phyloP scores from a whole-genome alignment of 2,888 invertebrate genomes.

The Trachelus stipa region DNA sequence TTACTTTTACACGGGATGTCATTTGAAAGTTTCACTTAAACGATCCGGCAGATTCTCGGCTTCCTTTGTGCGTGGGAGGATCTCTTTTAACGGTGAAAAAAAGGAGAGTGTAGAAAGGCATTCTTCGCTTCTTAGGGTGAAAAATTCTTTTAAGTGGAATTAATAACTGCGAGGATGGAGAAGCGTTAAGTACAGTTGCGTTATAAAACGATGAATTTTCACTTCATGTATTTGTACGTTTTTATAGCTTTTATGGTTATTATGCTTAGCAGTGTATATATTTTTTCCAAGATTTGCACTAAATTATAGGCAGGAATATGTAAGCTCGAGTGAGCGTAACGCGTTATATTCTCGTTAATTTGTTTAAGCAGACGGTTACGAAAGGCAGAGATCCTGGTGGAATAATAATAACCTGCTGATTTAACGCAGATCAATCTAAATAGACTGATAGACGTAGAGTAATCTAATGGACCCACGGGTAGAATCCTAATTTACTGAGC shows the following conservation, averaged over 20 bases:
- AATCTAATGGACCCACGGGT: background rate
- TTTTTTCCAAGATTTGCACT: background rate
- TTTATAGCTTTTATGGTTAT: background rate
- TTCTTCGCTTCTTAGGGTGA: background rate
- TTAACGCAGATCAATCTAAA: background rate
- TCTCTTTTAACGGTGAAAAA: background rate
- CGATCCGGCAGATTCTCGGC: background rate
- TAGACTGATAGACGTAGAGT: background rate
- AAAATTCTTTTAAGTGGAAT: background rate
- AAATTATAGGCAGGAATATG: background rate
- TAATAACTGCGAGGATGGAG: background rate
- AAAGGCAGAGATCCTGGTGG: slow-evolving; percentile 34
- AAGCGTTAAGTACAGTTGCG: background rate
- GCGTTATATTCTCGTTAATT: background rate
- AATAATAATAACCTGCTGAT: slow-evolving; percentile 41
- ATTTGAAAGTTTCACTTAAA: background rate
- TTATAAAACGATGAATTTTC: background rate
- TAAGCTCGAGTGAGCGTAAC: slow-evolving; percentile 1
- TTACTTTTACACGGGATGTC: background rate
- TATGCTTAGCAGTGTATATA: background rate
- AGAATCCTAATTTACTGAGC: background rate
- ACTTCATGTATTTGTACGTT: background rate
- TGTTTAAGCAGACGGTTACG: slow-evolving; percentile 28
- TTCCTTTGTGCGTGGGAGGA: background rate
- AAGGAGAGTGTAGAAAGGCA: background rate